phyloP scores from a whole-genome alignment of 2,888 invertebrate species.

The Saturnia pavonia region DNA sequence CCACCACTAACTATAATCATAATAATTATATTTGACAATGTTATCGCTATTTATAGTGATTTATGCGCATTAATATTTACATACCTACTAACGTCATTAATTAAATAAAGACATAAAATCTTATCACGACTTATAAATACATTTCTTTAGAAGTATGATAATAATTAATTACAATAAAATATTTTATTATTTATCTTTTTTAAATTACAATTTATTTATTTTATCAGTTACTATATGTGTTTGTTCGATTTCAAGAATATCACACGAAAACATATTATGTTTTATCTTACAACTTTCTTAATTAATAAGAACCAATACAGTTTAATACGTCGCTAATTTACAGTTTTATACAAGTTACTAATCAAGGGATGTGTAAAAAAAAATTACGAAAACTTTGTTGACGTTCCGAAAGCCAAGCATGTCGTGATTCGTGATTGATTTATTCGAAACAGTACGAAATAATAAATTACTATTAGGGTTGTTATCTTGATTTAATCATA shows the following conservation, averaged over 20 bases:
- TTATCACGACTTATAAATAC: conserved; percentile 4
- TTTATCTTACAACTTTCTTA: no score
- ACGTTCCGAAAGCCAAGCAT: no score
- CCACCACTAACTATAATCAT: conserved; percentile 49
- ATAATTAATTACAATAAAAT: not conserved
- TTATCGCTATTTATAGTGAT: conserved; percentile 19
- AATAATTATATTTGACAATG: conserved; percentile 35
- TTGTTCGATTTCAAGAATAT: not conserved
- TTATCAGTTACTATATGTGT: conserved; percentile 16
- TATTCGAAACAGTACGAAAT: no score
- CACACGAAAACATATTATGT: not conserved
- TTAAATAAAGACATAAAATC: conserved; percentile 11
- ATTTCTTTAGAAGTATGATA: conserved; percentile 10
- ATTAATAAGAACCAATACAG: no score
- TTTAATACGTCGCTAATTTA: no score
- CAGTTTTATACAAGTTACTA: no score
- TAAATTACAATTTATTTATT: conserved; percentile 22
- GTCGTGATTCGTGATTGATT: no score
- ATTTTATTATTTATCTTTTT: not conserved
- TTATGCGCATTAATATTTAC: not conserved
- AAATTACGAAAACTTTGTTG: no score
- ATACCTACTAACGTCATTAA: not conserved
- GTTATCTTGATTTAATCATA: no score
- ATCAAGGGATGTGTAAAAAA: no score
- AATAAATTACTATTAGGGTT: no score